These are phyloP conservation scores for Syrrhaptes paradoxus DNA, from an alignment of 2,113 vertebrate genomes.

Conservation along the genomic window DNA sequence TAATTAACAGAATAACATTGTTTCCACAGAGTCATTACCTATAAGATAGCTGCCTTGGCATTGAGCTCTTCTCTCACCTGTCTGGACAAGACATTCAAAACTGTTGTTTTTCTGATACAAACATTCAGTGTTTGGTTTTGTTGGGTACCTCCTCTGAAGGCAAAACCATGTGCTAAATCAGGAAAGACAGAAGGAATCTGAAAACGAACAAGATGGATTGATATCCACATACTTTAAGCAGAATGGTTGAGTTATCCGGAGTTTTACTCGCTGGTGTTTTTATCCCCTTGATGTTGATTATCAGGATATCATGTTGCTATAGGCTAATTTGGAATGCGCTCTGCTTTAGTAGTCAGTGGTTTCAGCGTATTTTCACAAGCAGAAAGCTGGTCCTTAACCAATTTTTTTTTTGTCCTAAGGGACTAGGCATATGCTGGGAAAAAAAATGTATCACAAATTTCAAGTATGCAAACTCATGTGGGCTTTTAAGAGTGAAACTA, in stretches of 20 bases:
- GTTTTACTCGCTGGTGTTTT: not conserved
- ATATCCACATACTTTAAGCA: not conserved
- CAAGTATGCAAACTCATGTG: not conserved
- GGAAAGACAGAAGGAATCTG: not conserved
- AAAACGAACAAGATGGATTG: not conserved
- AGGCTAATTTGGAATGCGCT: not conserved
- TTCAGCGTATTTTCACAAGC: slow-evolving; percentile 28
- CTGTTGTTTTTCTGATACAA: not conserved
- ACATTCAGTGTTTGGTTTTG: not conserved
- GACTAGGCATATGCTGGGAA: not conserved
- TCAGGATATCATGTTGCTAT: not conserved
- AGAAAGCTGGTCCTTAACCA: not conserved
- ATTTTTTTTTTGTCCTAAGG: not conserved
- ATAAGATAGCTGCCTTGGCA: not conserved
- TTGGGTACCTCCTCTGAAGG: not conserved
- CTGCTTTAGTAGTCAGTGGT: not conserved
- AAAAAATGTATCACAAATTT: slow-evolving; percentile 1
- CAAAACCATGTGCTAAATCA: not conserved
- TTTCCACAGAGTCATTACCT: not conserved
- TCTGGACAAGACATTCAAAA: not conserved
- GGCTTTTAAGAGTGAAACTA: not conserved
- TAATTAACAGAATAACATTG: not conserved
- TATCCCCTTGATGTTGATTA: not conserved
- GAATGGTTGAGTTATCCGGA: not conserved
- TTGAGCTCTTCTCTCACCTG: not conserved